Conservation (phyloP, 2,113 vertebrate genomes). For the Paracanthobrama guichenoti region DNA sequence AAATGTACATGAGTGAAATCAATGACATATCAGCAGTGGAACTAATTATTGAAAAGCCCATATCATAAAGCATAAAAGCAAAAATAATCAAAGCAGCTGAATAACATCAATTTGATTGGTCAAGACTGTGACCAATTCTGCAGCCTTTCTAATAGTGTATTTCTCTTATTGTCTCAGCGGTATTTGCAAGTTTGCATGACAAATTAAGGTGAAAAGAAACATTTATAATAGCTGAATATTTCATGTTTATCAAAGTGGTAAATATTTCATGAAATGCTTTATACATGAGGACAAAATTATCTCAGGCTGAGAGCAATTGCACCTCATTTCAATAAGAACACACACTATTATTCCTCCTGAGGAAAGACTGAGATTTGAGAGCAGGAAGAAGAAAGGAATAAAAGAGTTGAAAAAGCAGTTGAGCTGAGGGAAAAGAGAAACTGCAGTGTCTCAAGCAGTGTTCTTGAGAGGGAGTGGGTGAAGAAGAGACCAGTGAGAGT, state of each 20-base stretch:
- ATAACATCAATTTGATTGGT: neutral
- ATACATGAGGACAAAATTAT: slow-evolving; percentile 54
- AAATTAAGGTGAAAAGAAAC: slow-evolving; percentile 23
- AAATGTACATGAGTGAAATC: too few species aligned
- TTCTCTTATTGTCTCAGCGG: neutral
- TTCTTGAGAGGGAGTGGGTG: slow-evolving; percentile 2
- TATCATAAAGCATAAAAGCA: neutral
- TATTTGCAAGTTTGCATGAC: slow-evolving; percentile 16
- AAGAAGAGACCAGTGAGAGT: neutral
- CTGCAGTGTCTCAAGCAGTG: slow-evolving; percentile 5
- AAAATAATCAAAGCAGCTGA: neutral
- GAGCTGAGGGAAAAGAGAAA: slow-evolving; percentile 14
- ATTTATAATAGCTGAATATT: slow-evolving; percentile 47
- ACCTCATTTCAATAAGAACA: slow-evolving; percentile 42
- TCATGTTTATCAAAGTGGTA: slow-evolving; percentile 47
- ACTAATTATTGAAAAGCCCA: neutral
- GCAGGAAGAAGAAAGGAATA: slow-evolving; percentile 4
- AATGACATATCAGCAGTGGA: neutral
- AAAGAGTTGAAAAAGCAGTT: neutral
- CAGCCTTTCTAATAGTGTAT: neutral
- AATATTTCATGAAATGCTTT: slow-evolving; percentile 54
- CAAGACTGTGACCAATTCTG: neutral
- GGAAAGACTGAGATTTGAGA: slow-evolving; percentile 11
- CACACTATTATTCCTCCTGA: slow-evolving; percentile 34
- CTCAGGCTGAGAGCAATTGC: slow-evolving; percentile 39